Evolutionary conservation across 2,113 vertebrate species (phyloP).

Genomic region (Scomber scombrus): DNA sequence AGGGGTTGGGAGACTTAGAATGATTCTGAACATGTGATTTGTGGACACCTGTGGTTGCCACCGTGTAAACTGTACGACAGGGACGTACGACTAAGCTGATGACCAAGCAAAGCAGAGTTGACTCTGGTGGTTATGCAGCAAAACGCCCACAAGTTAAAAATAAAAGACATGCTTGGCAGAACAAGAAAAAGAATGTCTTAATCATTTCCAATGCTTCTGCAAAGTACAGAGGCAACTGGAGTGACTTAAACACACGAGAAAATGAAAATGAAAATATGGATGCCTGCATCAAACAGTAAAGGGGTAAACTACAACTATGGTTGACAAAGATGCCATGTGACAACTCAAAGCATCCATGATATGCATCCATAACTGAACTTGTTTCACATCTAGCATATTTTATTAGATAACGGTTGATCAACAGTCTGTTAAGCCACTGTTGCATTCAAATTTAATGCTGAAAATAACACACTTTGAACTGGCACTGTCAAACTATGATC

Average conservation of each 20-base stretch:
- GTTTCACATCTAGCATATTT: neutral
- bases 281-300: neutral
- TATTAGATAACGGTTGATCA: neutral
- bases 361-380: neutral
- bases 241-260: neutral
- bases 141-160: conserved; percentile 35
- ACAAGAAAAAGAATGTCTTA: conserved; percentile 16
- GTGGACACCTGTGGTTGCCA: conserved; percentile 53
- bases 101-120: conserved; percentile 38
- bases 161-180: conserved; percentile 25
- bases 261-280: neutral
- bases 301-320: neutral
- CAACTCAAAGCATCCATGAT: neutral
- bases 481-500: neutral
- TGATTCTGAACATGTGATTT: conserved; percentile 63
- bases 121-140: conserved; percentile 31
- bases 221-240: neutral
- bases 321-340: conserved; percentile 7
- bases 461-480: conserved; percentile 17
- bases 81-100: conserved; percentile 28
- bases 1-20: conserved; percentile 14
- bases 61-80: conserved; percentile 9
- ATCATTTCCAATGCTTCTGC: conserved; percentile 21
- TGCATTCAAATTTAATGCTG: neutral
- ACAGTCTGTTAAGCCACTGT: neutral